Evolutionary conservation across 2,113 vertebrate species (phyloP).

Genomic region (Anguilla japonica): DNA sequence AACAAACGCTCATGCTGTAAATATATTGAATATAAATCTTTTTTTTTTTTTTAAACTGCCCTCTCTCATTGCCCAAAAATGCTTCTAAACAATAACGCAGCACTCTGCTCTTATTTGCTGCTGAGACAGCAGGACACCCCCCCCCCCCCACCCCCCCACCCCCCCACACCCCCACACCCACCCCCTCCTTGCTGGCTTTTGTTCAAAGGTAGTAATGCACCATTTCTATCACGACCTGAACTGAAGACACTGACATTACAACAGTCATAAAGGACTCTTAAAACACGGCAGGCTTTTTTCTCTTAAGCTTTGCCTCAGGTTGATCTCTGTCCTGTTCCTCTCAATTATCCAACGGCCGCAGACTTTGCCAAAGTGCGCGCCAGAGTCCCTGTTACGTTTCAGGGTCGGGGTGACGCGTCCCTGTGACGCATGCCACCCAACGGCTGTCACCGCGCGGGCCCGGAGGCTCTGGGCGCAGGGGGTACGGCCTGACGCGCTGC

Average conservation of each 20-base stretch:
- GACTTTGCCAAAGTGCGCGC: slow-evolving; percentile 13
- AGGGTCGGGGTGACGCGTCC: too few relatives aligned
- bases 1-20: neutral
- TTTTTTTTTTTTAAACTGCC: neutral
- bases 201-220: neutral
- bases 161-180: neutral
- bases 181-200: neutral
- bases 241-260: neutral
- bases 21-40: neutral
- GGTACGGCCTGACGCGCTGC: too few relatives aligned
- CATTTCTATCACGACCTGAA: neutral
- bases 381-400: neutral
- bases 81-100: neutral
- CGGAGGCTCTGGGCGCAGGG: too few relatives aligned
- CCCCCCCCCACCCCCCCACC: neutral
- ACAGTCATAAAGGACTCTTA: neutral
- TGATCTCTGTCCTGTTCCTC: neutral
- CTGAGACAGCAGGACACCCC: neutral
- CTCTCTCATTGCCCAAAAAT: neutral
- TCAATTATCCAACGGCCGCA: slow-evolving; percentile 20
- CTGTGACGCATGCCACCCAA: too few relatives aligned
- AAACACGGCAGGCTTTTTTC: neutral
- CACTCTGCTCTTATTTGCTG: neutral
- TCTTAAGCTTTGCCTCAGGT: neutral
- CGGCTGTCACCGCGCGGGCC: too few relatives aligned